phyloP scores from a whole-genome alignment of 2,888 invertebrate genomes.

The Eupithecia inturbata region DNA sequence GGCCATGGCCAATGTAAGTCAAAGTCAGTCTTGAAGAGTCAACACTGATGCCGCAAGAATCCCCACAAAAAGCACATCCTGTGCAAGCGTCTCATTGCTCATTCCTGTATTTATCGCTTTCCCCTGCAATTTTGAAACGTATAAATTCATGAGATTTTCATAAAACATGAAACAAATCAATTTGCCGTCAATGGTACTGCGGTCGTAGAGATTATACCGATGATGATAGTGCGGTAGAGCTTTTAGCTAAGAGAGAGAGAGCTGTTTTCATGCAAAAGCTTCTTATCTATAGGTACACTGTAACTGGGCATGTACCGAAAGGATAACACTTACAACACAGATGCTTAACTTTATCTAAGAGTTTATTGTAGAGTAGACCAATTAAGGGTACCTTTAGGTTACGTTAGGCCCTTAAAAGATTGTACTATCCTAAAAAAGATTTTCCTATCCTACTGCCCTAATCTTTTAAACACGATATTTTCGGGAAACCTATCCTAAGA shows the following conservation, averaged over 20 bases:
- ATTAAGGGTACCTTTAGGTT: too few species aligned
- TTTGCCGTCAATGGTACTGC: constrained; percentile 32
- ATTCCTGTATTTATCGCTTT: constrained; percentile 38
- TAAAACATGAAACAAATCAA: constrained; percentile 49
- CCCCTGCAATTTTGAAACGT: constrained; percentile 38
- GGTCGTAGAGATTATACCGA: background rate
- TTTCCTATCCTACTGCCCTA: too few species aligned
- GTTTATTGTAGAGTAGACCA: too few species aligned
- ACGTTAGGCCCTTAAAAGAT: too few species aligned
- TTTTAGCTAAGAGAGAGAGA: constrained; percentile 9
- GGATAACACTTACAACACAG: background rate
- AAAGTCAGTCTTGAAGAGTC: background rate
- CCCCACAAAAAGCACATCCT: constrained; percentile 40
- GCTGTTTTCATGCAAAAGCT: background rate
- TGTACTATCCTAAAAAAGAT: too few species aligned
- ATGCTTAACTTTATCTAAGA: background rate
- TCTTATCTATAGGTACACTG: background rate
- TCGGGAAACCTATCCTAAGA: background rate
- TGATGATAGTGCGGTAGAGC: constrained; percentile 18
- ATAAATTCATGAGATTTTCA: constrained; percentile 41
- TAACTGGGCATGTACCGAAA: background rate
- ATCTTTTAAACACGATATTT: too few species aligned
- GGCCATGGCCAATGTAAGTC: background rate
- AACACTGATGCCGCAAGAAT: constrained; percentile 29
- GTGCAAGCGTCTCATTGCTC: constrained; percentile 34